Evolutionary conservation across 2,888 invertebrate species (phyloP).

Genomic region (Baccha elongata): DNA sequence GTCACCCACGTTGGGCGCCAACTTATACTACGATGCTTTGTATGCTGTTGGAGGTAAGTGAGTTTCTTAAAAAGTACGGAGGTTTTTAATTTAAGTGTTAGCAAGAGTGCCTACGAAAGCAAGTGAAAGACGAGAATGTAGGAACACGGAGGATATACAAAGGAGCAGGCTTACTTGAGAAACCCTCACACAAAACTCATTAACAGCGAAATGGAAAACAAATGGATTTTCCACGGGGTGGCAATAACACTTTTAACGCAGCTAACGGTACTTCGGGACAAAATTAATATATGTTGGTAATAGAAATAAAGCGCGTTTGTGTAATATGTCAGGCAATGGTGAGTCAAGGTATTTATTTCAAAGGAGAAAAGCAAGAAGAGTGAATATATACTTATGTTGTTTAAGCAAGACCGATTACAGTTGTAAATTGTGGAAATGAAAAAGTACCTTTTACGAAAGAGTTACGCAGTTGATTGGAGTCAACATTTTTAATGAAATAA

Average conservation of each 20-base stretch:
- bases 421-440: conserved; percentile 47
- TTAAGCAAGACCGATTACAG: conserved; percentile 39
- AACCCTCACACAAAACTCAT: conserved; percentile 70
- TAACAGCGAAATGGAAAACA: conserved; percentile 73
- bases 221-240: conserved; percentile 73
- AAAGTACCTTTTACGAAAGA: conserved; percentile 36
- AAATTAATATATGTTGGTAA: conserved; percentile 70
- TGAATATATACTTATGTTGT: conserved; percentile 17
- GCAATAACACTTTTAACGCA: conserved; percentile 64
- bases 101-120: conserved; percentile 38
- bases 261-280: conserved; percentile 47
- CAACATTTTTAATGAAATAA: conserved; percentile 15
- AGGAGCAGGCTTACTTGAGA: conserved; percentile 29
- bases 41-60: conserved; percentile 43
- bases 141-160: not conserved
- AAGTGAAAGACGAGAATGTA: not conserved
- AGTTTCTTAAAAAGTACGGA: conserved; percentile 53
- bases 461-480: conserved; percentile 28
- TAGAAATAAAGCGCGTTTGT: conserved; percentile 68
- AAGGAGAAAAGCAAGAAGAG: not conserved
- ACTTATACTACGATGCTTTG: conserved; percentile 40
- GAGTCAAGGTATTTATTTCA: conserved; percentile 30
- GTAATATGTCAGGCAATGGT: conserved; percentile 67
- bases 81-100: conserved; percentile 71
- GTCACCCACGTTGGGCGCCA: conserved; percentile 34